These are phyloP conservation scores for Agapornis canus DNA, from an alignment of 2,797 vertebrate species.

Conservation along the genomic window DNA sequence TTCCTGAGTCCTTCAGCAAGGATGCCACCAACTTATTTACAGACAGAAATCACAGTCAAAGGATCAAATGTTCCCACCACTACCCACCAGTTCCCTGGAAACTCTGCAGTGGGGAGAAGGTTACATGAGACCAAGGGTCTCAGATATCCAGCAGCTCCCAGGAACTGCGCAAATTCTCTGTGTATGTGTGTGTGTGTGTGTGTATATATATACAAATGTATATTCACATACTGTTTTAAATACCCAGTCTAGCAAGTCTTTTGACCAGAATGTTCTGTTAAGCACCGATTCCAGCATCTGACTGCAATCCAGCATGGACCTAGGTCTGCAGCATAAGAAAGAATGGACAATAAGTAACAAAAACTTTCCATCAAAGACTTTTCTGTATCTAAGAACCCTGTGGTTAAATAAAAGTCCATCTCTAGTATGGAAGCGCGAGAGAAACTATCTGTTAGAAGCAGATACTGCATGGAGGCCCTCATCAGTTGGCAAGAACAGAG, in stretches of 20 bases:
- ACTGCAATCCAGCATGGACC: not conserved
- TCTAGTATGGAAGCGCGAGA: not conserved
- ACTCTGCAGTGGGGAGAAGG: not conserved
- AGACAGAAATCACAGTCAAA: not conserved
- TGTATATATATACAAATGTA: not conserved
- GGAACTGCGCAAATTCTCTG: not conserved
- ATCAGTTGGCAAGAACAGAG: not conserved
- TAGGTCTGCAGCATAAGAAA: not conserved
- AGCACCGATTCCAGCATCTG: not conserved
- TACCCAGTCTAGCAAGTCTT: not conserved
- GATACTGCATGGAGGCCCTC: not conserved
- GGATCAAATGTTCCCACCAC: not conserved
- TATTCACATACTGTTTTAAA: not conserved
- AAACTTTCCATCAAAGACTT: not conserved
- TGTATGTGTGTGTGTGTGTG: not conserved
- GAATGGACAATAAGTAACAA: not conserved
- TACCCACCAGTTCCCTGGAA: not conserved
- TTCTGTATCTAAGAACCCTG: not conserved
- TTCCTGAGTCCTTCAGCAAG: not conserved
- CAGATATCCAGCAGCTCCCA: not conserved
- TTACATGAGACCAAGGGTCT: not conserved
- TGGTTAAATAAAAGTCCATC: not conserved
- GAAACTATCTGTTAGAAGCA: not conserved
- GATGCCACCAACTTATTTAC: not conserved
- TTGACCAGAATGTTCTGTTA: not conserved